A percentile compares a stretch with the other conserved stretches of the same genome.
Evolutionary conservation across 2,113 vertebrate genomes (phyloP).

Genomic region (Tychaedon coryphoeus): DNA sequence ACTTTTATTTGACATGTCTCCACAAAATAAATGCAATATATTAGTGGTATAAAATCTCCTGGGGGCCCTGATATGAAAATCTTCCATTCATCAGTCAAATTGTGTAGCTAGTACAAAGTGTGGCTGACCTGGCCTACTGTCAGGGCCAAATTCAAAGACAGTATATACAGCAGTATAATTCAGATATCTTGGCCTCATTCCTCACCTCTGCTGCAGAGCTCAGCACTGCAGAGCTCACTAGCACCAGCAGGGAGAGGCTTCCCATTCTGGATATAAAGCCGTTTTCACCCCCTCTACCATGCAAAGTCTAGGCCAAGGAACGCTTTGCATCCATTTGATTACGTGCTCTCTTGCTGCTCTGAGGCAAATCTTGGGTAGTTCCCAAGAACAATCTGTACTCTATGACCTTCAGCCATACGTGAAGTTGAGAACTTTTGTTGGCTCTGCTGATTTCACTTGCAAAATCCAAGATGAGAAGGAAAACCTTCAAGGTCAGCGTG

Average conservation of each 20-base stretch:
- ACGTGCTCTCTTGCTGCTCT: not conserved
- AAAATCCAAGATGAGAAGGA: not conserved
- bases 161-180: not conserved
- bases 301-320: not conserved
- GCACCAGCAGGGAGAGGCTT: not conserved
- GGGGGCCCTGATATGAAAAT: not conserved
- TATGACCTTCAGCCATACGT: not conserved
- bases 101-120: not conserved
- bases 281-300: not conserved
- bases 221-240: not conserved
- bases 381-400: not conserved
- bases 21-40: not conserved
- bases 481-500: not conserved
- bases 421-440: not conserved
- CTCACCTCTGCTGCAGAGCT: constrained; percentile 3
- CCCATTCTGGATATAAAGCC: not conserved
- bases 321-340: not conserved
- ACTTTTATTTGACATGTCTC: not conserved
- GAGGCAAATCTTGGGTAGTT: not conserved
- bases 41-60: not conserved
- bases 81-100: not conserved
- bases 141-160: not conserved
- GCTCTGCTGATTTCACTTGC: not conserved
- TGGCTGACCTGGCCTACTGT: not conserved
- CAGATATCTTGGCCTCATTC: constrained; percentile 19